Evolutionary conservation across 2,113 vertebrate genomes (phyloP).

Genomic region (Ovis aries): DNA sequence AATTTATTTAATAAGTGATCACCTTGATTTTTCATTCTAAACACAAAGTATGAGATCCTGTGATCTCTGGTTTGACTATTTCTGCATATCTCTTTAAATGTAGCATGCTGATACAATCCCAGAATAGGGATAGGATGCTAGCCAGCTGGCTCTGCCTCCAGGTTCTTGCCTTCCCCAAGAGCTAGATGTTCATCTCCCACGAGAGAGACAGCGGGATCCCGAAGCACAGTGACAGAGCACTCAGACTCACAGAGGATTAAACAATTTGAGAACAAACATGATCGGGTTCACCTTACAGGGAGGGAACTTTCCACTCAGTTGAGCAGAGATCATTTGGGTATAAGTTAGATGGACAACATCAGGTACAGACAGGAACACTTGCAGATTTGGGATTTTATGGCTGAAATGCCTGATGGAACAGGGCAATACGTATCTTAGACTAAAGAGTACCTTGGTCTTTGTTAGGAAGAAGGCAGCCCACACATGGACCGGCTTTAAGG

Average conservation of each 20-base stretch:
- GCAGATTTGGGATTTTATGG: not conserved
- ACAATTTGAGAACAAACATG: not conserved
- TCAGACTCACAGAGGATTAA: not conserved
- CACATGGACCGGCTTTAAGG: not conserved
- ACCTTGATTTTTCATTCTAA: not conserved
- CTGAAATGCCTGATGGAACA: not conserved
- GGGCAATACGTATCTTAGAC: not conserved
- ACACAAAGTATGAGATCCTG: not conserved
- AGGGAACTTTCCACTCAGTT: not conserved
- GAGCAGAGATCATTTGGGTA: not conserved
- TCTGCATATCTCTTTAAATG: not conserved
- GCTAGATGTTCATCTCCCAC: fast-evolving
- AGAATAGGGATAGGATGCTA: not conserved
- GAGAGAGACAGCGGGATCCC: not conserved
- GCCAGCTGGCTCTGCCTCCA: not conserved
- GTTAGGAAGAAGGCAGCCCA: not conserved
- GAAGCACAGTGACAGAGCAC: not conserved
- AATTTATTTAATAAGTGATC: not conserved
- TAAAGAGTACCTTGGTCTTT: not conserved
- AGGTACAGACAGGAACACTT: not conserved
- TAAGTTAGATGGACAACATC: not conserved
- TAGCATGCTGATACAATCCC: not conserved
- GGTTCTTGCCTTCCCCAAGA: not conserved
- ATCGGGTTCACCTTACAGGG: not conserved
- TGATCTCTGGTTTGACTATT: not conserved